Percentiles rank a stretch among this genome's conserved stretches.
phyloP scores from a whole-genome alignment of 64 coral and sea anemone species.

The Montipora foliosa region DNA sequence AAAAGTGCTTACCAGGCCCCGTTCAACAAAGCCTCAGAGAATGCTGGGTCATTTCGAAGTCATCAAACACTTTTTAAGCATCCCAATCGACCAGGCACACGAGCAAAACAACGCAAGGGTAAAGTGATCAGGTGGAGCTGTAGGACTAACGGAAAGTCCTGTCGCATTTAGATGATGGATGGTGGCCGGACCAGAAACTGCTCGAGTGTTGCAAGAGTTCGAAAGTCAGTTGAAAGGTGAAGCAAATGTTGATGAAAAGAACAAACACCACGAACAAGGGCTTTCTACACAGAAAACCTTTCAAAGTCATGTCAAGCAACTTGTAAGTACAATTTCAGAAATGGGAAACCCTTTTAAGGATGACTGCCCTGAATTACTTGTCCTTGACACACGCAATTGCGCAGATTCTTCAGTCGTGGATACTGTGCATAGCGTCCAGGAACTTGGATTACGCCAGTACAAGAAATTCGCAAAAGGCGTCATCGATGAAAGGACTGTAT shows the following conservation, averaged over 20 bases:
- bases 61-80: not conserved
- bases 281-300: not conserved
- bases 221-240: not conserved
- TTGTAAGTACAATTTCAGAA: conserved; percentile 28
- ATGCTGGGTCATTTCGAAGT: conserved; percentile 3
- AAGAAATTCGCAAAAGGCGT: conserved; percentile 32
- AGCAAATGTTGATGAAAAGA: not conserved
- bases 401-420: conserved; percentile 26
- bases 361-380: conserved; percentile 46
- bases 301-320: not conserved
- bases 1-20: not conserved
- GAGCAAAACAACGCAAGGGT: conserved; percentile 56
- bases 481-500: conserved; percentile 27
- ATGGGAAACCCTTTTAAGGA: conserved; percentile 56
- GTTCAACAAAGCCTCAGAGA: conserved; percentile 15
- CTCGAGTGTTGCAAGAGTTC: conserved; percentile 2
- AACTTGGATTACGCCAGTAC: conserved; percentile 37
- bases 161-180: conserved; percentile 35
- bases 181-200: conserved; percentile 19
- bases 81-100: conserved; percentile 43
- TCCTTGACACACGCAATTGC: conserved; percentile 39
- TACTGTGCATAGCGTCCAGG: conserved; percentile 15
- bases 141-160: conserved; percentile 44
- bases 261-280: not conserved
- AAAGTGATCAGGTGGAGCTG: conserved; percentile 42